Base-by-base conservation (phyloP, 1,140 invertebrate genomes). In the Drosophila funebris region DNA sequence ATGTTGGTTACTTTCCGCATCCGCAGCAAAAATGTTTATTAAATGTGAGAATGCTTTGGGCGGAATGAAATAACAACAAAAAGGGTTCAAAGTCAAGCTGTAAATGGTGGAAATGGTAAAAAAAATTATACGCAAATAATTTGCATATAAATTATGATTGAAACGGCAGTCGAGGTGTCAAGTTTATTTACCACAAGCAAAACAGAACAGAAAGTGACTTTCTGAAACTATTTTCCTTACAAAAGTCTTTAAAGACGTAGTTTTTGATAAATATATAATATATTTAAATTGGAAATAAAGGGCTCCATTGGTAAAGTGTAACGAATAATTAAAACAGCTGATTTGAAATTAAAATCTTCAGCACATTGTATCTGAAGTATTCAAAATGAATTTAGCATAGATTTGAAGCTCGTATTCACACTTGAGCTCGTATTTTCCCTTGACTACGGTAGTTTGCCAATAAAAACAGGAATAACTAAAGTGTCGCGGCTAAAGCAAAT, bases 91-190 rank as follows among this genome's bases (percentile, higher is more conserved):
- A 84, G 80, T 4, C n/a, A 36, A 36, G 13, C 11, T n/a, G 33
- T 36, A 13, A n/a, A 13, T 36, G 33, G 33, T 80, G 76, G 7
- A 83, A 83, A 73, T 69, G 60, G 43, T 41, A 41, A 52, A 29
- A 27, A 73, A 66, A 64, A 85, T 87, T 64, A 58, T 87, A 75
- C 73, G 62, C 46, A 87, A 88, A 87, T 78, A 88, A 87, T 87
- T 87, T 87, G 78, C 82, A 87, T 87, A 88, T 87, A 87, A 88
- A 87, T 87, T 87, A 85, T 87, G 83, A 87, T 68, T 69, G 75
- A 69, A 76, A 60, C 24, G 43, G 71, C 24, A 52, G 41, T 14
- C 16, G 31, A 52, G 54, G 71, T 63, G 71, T 44, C 43, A 60
- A 61, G 16, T 9, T 76, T 64, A 58, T 61, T 66, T 57, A 71